Percentiles rank a stretch among this genome's conserved stretches.
Conservation (phyloP, 2,888 invertebrate genomes). For the Notodonta ziczac region DNA sequence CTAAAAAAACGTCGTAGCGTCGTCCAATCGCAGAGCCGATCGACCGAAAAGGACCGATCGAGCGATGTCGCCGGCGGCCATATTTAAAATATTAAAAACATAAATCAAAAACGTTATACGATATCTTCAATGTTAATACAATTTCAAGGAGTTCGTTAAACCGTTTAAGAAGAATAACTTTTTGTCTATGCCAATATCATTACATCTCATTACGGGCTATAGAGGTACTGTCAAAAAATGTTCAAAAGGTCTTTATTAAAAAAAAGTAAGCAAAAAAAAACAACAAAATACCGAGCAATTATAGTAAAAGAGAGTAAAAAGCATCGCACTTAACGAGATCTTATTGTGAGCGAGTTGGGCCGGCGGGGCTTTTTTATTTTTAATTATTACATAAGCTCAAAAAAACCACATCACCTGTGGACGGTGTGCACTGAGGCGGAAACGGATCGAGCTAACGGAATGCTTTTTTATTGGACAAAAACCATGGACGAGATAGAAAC, state of each 20-base stretch:
- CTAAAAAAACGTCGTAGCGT: slow-evolving; percentile 59
- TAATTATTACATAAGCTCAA: slow-evolving; percentile 74
- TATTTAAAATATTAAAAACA: slow-evolving; percentile 78
- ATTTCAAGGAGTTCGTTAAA: slow-evolving; percentile 57
- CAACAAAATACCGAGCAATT: slow-evolving; percentile 54
- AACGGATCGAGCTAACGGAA: slow-evolving; percentile 79
- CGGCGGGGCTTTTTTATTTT: slow-evolving; percentile 62
- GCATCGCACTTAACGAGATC: slow-evolving; percentile 69
- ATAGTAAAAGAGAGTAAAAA: slow-evolving; percentile 56
- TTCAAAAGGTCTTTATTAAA: slow-evolving; percentile 38
- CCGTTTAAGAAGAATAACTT: slow-evolving; percentile 42
- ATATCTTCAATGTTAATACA: slow-evolving; percentile 73
- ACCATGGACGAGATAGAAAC: slow-evolving; percentile 71
- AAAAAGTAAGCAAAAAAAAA: slow-evolving; percentile 25
- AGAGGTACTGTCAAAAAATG: slow-evolving; percentile 38
- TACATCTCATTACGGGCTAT: slow-evolving; percentile 44
- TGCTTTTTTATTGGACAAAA: slow-evolving; percentile 73
- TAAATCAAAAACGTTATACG: slow-evolving; percentile 78
- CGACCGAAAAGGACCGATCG: slow-evolving; percentile 60
- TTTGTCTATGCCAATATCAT: slow-evolving; percentile 48
- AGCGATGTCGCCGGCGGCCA: slow-evolving; percentile 71
- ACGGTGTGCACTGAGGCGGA: slow-evolving; percentile 78
- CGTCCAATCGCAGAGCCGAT: slow-evolving; percentile 70
- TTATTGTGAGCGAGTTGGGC: slow-evolving; percentile 62
- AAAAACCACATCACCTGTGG: slow-evolving; percentile 78